Evolutionary conservation across 2,888 invertebrate genomes (phyloP), one percentile per base, ranked within the genome.

Genomic region (Caradrina kadenii): DNA sequence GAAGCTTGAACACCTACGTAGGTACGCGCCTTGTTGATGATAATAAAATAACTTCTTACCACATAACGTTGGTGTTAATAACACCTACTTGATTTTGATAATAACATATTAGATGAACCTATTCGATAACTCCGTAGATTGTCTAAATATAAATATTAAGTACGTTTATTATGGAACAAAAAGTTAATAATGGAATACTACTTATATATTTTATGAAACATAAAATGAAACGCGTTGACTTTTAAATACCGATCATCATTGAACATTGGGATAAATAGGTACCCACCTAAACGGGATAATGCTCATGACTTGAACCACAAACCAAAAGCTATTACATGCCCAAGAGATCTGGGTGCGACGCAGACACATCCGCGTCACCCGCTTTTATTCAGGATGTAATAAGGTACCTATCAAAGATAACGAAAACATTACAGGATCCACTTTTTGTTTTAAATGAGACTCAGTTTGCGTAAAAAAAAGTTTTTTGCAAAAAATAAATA

Each of bases 341-440:
- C 61, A 66, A 67, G 72, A 62, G 64, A 60, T 74, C 74, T 76
- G 73, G 69, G 66, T 67, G 68, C 79, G 66, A 62, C 66, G 56
- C 73, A 69, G 62, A 71, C 70, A 58, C 81, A 71, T 83, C 78
- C 66, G 76, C 50, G 76, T 69, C 63, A 63, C 64, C 67, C 73
- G 48, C 56, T 71, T 60, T 73, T 64, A 73, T 80, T 69, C 76
- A 70, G 80, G 73, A 80, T 64, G 69, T 76, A 66, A 66, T 71
- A 76, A 67, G 63, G 52, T 63, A n/a, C n/a, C n/a, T n/a, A 55
- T 64, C 22, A 58, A 63, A 68, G 31, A 59, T 54, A 75, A 55
- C 45, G 31, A 59, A 53, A 64, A 52, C 31, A 64, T 79, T 73
- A 8, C 42, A 22, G 45, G 17, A 31, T 8, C 35, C 8, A 35